phyloP scores from a whole-genome alignment of 2,797 vertebrate species.

The Dicrostonyx torquatus region DNA sequence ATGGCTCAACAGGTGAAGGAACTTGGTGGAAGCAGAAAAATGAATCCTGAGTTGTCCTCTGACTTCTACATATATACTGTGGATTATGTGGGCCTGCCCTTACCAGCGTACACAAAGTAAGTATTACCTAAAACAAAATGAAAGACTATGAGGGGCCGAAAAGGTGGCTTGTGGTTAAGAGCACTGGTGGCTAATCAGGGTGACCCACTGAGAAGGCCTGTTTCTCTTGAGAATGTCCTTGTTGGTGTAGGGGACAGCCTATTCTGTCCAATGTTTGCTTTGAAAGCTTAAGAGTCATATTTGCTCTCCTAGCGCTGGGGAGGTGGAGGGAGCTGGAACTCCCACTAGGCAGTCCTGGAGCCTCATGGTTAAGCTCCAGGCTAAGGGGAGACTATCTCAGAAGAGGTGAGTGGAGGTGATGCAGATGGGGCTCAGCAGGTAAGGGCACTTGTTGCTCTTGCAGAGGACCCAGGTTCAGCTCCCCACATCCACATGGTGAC shows the following conservation, averaged over 20 bases:
- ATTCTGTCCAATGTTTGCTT: neutral
- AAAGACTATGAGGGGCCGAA: neutral
- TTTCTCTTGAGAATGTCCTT: slow-evolving; percentile 7
- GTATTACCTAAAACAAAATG: neutral
- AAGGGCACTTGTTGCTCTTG: neutral
- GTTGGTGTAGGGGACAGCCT: neutral
- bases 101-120: neutral
- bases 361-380: neutral
- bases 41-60: neutral
- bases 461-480: neutral
- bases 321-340: no score
- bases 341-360: neutral
- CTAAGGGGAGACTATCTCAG: neutral
- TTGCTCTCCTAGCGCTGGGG: neutral
- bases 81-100: neutral
- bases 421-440: neutral
- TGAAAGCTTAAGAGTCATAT: neutral
- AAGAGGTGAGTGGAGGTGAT: neutral
- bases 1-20: neutral
- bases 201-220: neutral
- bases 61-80: neutral
- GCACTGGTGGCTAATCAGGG: neutral
- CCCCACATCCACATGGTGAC: neutral
- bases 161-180: neutral
- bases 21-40: neutral